A percentile compares a stretch with the other conserved stretches of the same genome.
Evolutionary conservation across 2,888 invertebrate species (phyloP).

Genomic region (Heliconius aoede): DNA sequence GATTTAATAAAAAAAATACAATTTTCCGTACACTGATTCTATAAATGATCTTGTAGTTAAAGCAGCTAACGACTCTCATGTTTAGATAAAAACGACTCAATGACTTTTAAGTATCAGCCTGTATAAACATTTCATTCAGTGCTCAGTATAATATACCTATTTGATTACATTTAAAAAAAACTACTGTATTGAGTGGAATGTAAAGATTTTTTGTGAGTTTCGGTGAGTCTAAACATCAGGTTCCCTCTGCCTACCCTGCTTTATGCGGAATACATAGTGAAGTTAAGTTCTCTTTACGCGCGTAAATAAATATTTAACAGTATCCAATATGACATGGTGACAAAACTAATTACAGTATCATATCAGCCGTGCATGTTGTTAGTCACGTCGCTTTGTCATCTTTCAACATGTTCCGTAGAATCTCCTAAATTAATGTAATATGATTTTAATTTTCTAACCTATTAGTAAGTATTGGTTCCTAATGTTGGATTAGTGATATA

Average conservation of each 20-base stretch:
- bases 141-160: background rate
- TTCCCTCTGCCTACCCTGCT: too few species aligned
- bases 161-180: background rate
- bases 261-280: background rate
- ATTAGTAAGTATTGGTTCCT: slow-evolving; percentile 62
- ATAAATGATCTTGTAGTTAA: slow-evolving; percentile 21
- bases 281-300: too few species aligned
- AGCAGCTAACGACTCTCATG: slow-evolving; percentile 12
- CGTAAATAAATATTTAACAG: slow-evolving; percentile 7
- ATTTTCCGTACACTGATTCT: slow-evolving; percentile 16
- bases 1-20: background rate
- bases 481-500: background rate
- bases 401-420: slow-evolving; percentile 40
- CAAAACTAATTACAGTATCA: slow-evolving; percentile 14
- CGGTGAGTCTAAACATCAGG: too few species aligned
- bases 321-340: background rate
- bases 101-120: slow-evolving; percentile 11
- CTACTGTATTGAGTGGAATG: too few species aligned
- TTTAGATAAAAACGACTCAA: slow-evolving; percentile 25
- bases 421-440: slow-evolving; percentile 61
- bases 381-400: slow-evolving; percentile 43
- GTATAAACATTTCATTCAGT: slow-evolving; percentile 20
- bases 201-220: too few species aligned
- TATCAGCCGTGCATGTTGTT: slow-evolving; percentile 26
- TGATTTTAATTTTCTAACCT: slow-evolving; percentile 63